Evolutionary conservation across 2,888 invertebrate genomes (phyloP), one percentile per base, ranked within the genome.

Genomic region (Trichopria drosophilae): DNA sequence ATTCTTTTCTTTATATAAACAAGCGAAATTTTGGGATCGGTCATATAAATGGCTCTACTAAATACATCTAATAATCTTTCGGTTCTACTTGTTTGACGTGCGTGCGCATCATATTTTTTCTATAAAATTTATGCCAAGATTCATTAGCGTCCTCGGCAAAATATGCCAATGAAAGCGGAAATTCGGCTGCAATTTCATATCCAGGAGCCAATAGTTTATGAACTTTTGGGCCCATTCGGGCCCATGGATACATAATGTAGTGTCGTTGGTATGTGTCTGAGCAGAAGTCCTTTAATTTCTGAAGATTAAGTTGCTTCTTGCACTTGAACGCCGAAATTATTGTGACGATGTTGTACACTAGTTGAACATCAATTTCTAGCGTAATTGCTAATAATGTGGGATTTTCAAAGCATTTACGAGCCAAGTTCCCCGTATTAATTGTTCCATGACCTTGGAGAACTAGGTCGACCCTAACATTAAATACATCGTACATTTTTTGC

Each of bases 321-420:
- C 16, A 31, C 15, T 31, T 31, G 15, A 31, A 31, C 12, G 31
- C 31, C 3, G 15, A 16, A 12, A 31, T 15, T 31, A 31, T 31
- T 15, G 15, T 12, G 12, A 16, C 31, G 15, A 31, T 16, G 15
- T 31, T 31, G 31, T 31, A 15, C 15, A 31, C 1, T 1, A 31
- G 15, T 31, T 31, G 12, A 31, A 31, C 3, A 16, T 31, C 31
- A 31, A 31, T 31, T 12, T 16, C 31, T n/a, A 31, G 4, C 12
- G 10, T 16, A 15, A 15, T 16, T 15, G 31, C 12, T 15, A 31
- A 31, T 16, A 12, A 6, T 31, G 12, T 5, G 15, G 31, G 31
- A 31, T 31, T 31, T 15, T 31, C 15, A 31, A 31, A 31, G 15
- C 31, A 31, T 16, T 16, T 31, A 15, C 31, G 31, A 15, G 31